Evolutionary conservation across 2,797 vertebrate genomes (phyloP).

Genomic region (Crypturellus tataupa): DNA sequence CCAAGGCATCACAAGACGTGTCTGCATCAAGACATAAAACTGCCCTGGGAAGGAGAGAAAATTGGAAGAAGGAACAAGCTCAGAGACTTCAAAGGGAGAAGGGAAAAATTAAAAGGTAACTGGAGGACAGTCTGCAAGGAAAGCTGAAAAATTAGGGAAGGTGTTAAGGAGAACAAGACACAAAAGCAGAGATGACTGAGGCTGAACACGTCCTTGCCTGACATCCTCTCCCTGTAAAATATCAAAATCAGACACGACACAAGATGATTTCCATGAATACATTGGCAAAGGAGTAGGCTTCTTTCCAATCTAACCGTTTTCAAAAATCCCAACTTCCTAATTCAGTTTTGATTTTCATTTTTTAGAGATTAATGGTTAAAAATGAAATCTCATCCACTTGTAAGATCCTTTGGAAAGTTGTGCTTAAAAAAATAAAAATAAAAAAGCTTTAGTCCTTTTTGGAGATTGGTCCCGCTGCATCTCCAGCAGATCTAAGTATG

Average conservation of each 20-base stretch:
- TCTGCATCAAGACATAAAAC: neutral
- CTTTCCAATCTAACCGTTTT: neutral
- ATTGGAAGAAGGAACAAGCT: neutral
- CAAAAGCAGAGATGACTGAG: neutral
- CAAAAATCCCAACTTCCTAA: neutral
- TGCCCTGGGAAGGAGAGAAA: constrained; percentile 32
- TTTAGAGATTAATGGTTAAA: neutral
- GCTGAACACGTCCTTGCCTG: neutral
- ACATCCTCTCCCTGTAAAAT: neutral
- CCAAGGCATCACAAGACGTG: too few relatives aligned
- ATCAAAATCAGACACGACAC: neutral
- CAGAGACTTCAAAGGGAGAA: too few relatives aligned
- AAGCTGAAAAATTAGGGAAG: neutral
- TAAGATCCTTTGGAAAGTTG: neutral
- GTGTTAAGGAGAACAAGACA: constrained; percentile 4
- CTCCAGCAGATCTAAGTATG: neutral
- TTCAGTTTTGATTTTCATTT: neutral
- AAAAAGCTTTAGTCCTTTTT: neutral
- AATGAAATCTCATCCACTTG: neutral
- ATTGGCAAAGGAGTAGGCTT: neutral
- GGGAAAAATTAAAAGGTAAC: too few relatives aligned
- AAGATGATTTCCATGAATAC: neutral
- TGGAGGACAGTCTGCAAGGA: too few relatives aligned
- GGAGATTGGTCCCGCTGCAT: neutral
- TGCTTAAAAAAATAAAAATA: neutral